phyloP scores from a whole-genome alignment of 2,888 invertebrate species.

The Rhagonycha lutea region DNA sequence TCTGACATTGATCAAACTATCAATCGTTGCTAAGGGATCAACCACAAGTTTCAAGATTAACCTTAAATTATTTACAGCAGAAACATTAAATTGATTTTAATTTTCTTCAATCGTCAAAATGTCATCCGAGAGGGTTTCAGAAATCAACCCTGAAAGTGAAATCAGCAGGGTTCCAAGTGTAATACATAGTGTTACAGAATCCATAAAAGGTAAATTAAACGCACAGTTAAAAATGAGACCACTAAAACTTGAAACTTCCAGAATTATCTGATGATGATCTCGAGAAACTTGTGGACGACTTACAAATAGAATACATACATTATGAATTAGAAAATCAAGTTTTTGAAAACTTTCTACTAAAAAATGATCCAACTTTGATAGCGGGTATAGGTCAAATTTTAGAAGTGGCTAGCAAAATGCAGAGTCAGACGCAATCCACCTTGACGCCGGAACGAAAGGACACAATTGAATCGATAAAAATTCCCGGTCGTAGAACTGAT shows the following conservation, averaged over 20 bases:
- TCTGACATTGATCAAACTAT: neutral
- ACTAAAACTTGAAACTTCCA: slow-evolving; percentile 7
- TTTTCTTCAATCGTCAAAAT: neutral
- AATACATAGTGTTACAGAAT: slow-evolving; percentile 4
- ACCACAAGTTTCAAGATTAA: neutral
- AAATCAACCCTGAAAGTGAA: neutral
- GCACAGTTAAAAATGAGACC: neutral
- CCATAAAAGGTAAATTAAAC: slow-evolving; percentile 13
- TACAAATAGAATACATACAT: slow-evolving; percentile 34
- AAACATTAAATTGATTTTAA: neutral
- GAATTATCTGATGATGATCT: slow-evolving; percentile 38
- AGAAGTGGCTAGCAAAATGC: slow-evolving; percentile 31
- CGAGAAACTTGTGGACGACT: slow-evolving; percentile 30
- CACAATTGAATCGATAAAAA: slow-evolving; percentile 10
- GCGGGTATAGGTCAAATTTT: slow-evolving; percentile 32
- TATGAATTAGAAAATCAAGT: slow-evolving; percentile 41
- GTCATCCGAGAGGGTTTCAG: neutral
- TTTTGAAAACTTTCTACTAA: slow-evolving; percentile 37
- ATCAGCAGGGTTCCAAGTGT: neutral
- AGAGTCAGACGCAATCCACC: slow-evolving; percentile 15
- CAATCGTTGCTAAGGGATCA: neutral
- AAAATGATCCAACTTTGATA: slow-evolving; percentile 37
- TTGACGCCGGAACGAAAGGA: slow-evolving; percentile 4
- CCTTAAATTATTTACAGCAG: neutral
- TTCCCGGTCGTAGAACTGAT: slow-evolving; percentile 14